These are phyloP conservation scores for Psettodes erumei DNA, from an alignment of 2,113 vertebrate species.

Conservation along the genomic window DNA sequence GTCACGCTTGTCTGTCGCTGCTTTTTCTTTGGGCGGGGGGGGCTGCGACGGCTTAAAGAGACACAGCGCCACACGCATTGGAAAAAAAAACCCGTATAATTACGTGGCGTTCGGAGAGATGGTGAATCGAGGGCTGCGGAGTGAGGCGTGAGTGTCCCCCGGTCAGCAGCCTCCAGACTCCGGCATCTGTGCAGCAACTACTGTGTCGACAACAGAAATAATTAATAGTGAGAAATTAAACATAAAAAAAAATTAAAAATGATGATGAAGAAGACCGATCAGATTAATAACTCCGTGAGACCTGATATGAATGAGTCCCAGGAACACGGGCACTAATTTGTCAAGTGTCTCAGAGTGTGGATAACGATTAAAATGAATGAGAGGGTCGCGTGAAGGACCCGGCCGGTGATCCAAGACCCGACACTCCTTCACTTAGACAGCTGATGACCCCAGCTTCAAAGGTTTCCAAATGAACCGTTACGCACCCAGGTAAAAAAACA, in stretches of 20 bases:
- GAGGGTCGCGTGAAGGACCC: constrained; percentile 45
- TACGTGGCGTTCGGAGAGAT: constrained; percentile 9
- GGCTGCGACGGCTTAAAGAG: constrained; percentile 32
- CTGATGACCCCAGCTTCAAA: constrained; percentile 36
- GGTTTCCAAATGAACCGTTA: constrained; percentile 44
- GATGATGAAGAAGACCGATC: constrained; percentile 1
- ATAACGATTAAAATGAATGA: constrained; percentile 58
- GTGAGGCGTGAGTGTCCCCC: not conserved
- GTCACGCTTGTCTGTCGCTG: constrained; percentile 61
- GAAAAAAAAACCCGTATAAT: constrained; percentile 38
- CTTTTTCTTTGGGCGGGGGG: not conserved
- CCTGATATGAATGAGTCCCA: constrained; percentile 1
- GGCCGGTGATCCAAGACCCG: constrained; percentile 56
- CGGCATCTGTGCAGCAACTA: constrained; percentile 11
- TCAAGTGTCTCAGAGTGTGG: constrained; percentile 37
- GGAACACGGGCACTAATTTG: constrained; percentile 30
- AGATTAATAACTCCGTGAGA: not conserved
- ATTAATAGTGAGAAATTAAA: constrained; percentile 12
- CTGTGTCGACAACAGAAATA: constrained; percentile 22
- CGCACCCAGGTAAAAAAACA: not conserved
- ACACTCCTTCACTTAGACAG: constrained; percentile 21
- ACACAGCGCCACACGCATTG: constrained; percentile 14
- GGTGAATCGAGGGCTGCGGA: not conserved
- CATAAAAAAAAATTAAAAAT: not conserved
- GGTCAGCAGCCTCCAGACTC: constrained; percentile 11